Conservation (phyloP, 2,888 invertebrate species). For the Hirudinaria manillensis region DNA sequence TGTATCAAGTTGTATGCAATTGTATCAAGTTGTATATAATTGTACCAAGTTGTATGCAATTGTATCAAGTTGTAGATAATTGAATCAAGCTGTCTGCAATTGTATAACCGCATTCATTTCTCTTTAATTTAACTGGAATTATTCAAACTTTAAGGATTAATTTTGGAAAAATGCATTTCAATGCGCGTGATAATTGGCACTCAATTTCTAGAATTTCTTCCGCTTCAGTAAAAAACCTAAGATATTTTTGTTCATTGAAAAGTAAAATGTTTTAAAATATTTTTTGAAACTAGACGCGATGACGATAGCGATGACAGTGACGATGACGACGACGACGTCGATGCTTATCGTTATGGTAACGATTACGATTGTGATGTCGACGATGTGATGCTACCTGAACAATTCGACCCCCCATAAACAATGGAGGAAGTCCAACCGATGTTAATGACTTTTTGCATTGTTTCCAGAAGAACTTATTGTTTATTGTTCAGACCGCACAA, state of each 20-base stretch:
- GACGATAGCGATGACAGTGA: constrained; percentile 13
- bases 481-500: neutral
- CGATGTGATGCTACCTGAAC: neutral
- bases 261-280: neutral
- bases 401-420: neutral
- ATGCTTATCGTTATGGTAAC: neutral
- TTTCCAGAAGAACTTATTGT: neutral
- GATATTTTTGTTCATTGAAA: neutral
- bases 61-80: neutral
- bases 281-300: neutral
- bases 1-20: neutral
- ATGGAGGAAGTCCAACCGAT: neutral
- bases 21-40: neutral
- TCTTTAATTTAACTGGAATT: no score
- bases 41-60: neutral
- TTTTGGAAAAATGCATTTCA: no score
- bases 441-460: neutral
- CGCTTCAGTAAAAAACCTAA: neutral
- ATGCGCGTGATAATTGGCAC: neutral
- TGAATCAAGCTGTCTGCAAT: no score
- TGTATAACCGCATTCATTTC: no score
- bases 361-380: constrained; percentile 1
- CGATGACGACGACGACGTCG: neutral
- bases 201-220: neutral
- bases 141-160: no score